Percentiles rank a stretch among this genome's conserved stretches.
phyloP scores from a whole-genome alignment of 2,888 invertebrate species.

The Eupithecia tripunctaria region DNA sequence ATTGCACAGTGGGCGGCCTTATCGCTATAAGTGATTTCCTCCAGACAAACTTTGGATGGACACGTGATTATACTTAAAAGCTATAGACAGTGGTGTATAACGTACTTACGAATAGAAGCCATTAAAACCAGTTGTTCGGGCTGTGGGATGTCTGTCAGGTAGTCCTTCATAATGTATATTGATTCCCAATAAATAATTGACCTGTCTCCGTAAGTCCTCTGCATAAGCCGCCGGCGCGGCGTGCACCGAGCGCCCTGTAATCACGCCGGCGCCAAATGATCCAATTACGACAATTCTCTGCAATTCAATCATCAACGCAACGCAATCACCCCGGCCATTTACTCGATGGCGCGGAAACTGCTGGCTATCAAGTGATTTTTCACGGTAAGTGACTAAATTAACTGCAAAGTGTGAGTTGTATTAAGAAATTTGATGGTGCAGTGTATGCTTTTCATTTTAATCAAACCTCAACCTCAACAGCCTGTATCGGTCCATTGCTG shows the following conservation, averaged over 20 bases:
- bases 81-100: no score
- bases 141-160: no score
- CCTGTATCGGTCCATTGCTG: no score
- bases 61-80: no score
- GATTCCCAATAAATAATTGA: not conserved
- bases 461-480: no score
- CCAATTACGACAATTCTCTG: constrained; percentile 6
- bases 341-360: not conserved
- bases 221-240: not conserved
- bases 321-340: not conserved
- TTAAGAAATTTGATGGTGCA: not conserved
- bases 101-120: no score
- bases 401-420: not conserved
- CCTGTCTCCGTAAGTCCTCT: not conserved
- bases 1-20: no score
- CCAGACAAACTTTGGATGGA: no score
- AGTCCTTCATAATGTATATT: no score
- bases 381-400: not conserved
- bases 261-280: not conserved
- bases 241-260: not conserved
- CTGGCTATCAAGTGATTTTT: not conserved
- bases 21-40: no score
- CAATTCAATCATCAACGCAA: not conserved
- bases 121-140: no score
- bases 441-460: not conserved